phyloP scores from a whole-genome alignment of 2,113 vertebrate species.

The Charina bottae region DNA sequence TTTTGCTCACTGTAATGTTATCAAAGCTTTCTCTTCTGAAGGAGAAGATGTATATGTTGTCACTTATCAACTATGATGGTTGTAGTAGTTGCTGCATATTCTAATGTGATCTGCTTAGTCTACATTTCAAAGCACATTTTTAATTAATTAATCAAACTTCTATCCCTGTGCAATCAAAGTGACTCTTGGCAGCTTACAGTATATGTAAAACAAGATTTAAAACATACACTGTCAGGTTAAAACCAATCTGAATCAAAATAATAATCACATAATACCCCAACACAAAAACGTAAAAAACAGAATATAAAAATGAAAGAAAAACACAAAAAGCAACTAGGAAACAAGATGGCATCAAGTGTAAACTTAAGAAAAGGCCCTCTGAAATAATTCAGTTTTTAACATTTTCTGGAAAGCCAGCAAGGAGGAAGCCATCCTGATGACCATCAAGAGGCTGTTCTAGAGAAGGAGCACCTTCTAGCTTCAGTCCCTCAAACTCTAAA shows the following conservation, averaged over 20 bases:
- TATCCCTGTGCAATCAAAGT: neutral
- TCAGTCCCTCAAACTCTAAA: neutral
- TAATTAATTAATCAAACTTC: neutral
- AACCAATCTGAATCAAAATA: neutral
- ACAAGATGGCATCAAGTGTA: neutral
- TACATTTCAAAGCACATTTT: slow-evolving; percentile 26
- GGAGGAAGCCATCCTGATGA: neutral
- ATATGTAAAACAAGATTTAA: neutral
- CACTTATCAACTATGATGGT: slow-evolving; percentile 35
- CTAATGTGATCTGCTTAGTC: slow-evolving; percentile 26
- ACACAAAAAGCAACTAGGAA: neutral
- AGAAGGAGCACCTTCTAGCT: neutral
- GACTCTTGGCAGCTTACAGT: neutral
- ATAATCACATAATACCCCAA: neutral
- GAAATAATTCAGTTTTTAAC: neutral
- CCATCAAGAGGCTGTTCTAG: neutral
- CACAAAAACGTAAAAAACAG: neutral
- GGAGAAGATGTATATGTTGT: neutral
- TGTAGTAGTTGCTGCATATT: neutral
- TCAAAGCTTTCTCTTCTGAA: neutral
- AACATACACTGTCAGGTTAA: neutral
- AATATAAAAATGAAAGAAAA: neutral
- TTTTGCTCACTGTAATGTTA: neutral
- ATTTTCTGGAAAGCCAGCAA: neutral
- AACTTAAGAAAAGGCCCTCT: neutral